Evolutionary conservation across 2,888 invertebrate genomes (phyloP), one percentile per base, ranked within the genome.

Genomic region (Leuctra nigra): DNA sequence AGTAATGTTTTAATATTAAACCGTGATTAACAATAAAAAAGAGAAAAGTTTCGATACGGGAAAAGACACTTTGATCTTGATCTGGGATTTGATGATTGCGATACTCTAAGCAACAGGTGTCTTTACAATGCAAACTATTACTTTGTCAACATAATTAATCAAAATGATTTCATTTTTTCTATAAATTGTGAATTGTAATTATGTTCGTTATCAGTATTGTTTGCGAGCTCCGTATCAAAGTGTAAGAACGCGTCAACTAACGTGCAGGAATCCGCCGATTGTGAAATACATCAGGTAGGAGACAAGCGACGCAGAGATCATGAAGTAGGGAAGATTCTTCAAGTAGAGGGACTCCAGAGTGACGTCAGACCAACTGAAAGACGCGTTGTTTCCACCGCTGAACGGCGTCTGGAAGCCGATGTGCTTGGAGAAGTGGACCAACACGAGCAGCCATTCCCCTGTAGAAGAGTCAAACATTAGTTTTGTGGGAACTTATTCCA

Each of bases 391-490:
- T 18, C 13, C n/a, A 16, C 25, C 52, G 25, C 24, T n/a, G 54
- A 53, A 20, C 11, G 16, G 36, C 11, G 54, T 48, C 4, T 25
- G 23, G 25, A 50, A 18, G 68, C 69, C 68, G 69, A 73, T 70
- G 62, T 83, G 83, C 63, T 79, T 81, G 24, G 79, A 67, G 1
- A 81, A 75, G 65, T 84, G 77, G 0, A 83, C 80, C 29, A 80
- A 66, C 39, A 85, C 78, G 2, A 82, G 70, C 14, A 85, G 73
- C 85, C 84, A 86, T 73, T 84, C 82, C 66, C 84, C 84, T 84
- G 69, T 14, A 75, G 65, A 55, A 29, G 29, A 29, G 11, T n/a
- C n/a, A 29, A 29, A 29, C 11, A 29, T 29, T 29, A 29, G 6
- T 29, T 29, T 29, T 11, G n/a, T n/a, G n/a, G n/a, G n/a, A n/a